A percentile compares a stretch with the other conserved stretches of the same genome.
phyloP scores from a whole-genome alignment of 1,140 invertebrate species.

The Camponotus vicinus region DNA sequence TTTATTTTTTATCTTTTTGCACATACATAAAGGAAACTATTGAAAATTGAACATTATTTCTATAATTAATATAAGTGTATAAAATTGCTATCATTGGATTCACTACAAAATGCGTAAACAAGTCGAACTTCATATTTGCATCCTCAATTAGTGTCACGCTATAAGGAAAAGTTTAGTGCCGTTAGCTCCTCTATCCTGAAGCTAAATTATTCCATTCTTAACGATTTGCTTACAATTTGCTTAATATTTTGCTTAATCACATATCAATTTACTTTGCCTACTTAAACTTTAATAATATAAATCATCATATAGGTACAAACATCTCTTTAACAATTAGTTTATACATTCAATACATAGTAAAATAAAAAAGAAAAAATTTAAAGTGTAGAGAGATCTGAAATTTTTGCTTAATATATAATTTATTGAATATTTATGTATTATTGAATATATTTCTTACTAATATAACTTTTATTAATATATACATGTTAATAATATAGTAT shows the following conservation, averaged over 20 bases:
- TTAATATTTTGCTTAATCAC: neutral
- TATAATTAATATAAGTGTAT: constrained; percentile 44
- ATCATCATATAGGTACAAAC: neutral
- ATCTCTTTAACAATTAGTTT: neutral
- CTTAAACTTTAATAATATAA: neutral
- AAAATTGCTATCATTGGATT: constrained; percentile 36
- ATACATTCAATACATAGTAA: neutral
- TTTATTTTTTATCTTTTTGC: neutral
- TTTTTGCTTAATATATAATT: neutral
- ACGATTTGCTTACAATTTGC: neutral
- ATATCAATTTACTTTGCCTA: neutral
- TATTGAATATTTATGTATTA: neutral
- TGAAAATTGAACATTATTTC: neutral
- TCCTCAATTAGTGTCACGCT: constrained; percentile 33
- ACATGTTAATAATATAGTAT: neutral
- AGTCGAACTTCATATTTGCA: constrained; percentile 57
- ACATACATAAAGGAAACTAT: constrained; percentile 1
- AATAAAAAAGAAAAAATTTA: neutral
- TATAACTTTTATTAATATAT: neutral
- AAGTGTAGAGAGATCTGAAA: neutral
- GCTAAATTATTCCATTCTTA: neutral
- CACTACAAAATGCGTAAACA: constrained; percentile 43
- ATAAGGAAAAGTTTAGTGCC: constrained; percentile 36
- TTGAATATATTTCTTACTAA: neutral
- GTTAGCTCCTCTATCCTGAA: constrained; percentile 22